Evolutionary conservation across 1,140 invertebrate species (phyloP).

Genomic region (Luehdorfia chinensis): DNA sequence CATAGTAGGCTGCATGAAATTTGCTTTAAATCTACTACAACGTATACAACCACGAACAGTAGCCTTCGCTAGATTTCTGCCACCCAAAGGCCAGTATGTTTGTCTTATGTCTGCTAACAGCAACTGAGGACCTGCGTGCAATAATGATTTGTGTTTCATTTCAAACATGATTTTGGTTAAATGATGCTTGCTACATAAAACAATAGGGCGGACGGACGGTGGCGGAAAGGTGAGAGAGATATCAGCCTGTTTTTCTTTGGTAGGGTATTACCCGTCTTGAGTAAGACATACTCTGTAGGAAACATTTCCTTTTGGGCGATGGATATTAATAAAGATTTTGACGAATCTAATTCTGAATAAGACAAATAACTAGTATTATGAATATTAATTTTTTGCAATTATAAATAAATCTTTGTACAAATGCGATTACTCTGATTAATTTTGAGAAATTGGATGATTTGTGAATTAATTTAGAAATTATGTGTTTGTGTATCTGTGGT

Average conservation of each 20-base stretch:
- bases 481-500: slow-evolving; percentile 1
- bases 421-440: not conserved
- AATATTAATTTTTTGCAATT: slow-evolving; percentile 18
- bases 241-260: slow-evolving; percentile 9
- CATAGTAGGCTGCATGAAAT: slow-evolving; percentile 18
- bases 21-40: slow-evolving; percentile 16
- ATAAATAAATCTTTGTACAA: slow-evolving; percentile 21
- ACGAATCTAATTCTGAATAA: slow-evolving; percentile 13
- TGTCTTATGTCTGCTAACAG: too few relatives aligned
- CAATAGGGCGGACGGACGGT: slow-evolving; percentile 19
- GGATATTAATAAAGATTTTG: slow-evolving; percentile 17
- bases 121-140: too few relatives aligned
- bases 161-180: slow-evolving; percentile 21
- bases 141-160: slow-evolving; percentile 16
- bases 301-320: slow-evolving; percentile 24
- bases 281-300: too few relatives aligned
- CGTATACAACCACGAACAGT: slow-evolving; percentile 10
- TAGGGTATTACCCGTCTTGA: slow-evolving; percentile 9
- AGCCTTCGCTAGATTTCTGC: slow-evolving; percentile 19
- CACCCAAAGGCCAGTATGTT: slow-evolving; percentile 28
- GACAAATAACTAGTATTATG: slow-evolving; percentile 13
- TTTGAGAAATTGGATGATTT: slow-evolving; percentile 15
- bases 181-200: slow-evolving; percentile 20
- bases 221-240: slow-evolving; percentile 25
- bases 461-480: slow-evolving; percentile 1